Base-by-base conservation (phyloP, 2,113 vertebrate species). In the Dicrurus megarhynchus region DNA sequence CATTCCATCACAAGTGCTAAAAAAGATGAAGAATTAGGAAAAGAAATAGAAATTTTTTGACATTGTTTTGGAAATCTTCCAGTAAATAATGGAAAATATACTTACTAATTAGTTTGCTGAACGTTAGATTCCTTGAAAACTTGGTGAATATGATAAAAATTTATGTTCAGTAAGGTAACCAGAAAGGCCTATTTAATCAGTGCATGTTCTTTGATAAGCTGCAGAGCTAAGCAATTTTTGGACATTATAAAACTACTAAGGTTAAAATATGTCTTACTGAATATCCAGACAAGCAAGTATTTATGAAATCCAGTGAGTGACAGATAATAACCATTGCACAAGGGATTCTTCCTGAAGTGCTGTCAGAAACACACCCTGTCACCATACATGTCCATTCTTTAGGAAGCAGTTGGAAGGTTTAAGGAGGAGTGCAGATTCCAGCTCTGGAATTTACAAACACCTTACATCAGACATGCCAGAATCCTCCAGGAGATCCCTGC, bases 331-430 rank as follows among this genome's bases (percentile, higher is more conserved):
- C 44, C 42, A 49, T 1, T 35, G 33, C 11, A 39, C 20, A 61
- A 61, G 50, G 19, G 22, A 41, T 59, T 84, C 23, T 28, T 52
- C 67, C 26, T 44, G 10, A 49, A 61, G 37, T 9, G 10, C 37
- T 39, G 24, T 32, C 60, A 83, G 41, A 65, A 86, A 52, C 13
- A 68, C 37, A 53, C 16, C 10, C 26, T 49, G 23, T 18, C 46
- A 65, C 46, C 0, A 3, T 2, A 20, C 3, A 32, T 1, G 2
- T 6, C 55, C 21, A 20, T 4, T 26, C 27, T 30, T 55, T 24
- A 59, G 30, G 17, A 35, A 84, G 44, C 0, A 67, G 37, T 5
- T 46, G 26, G 47, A 46, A 77, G 9, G 39, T 47, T 73, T 60
- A 77, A 30, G 24, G 28, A 61, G 21, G 32, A 76, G 13, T n/a